These are phyloP conservation scores for Lysiphlebus fabarum DNA, from an alignment of 1,140 invertebrate genomes.

Conservation along the genomic window DNA sequence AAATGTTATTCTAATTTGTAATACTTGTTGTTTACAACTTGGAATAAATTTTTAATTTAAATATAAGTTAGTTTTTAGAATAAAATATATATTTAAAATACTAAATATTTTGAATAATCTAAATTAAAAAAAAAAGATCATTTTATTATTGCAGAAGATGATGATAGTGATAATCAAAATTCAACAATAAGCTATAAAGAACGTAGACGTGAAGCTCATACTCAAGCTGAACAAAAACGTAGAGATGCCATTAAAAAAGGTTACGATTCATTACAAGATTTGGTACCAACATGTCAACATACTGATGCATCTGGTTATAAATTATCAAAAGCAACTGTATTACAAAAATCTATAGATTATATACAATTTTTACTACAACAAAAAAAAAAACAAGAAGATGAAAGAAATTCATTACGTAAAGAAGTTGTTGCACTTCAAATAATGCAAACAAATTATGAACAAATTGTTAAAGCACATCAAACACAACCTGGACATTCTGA, in stretches of 20 bases:
- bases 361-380: conserved; percentile 88
- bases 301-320: conserved; percentile 86
- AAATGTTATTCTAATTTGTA: too few relatives aligned
- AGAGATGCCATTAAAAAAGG: conserved; percentile 96
- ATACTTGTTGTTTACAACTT: too few relatives aligned
- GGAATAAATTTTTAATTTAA: too few relatives aligned
- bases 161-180: conserved; percentile 80
- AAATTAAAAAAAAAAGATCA: background rate
- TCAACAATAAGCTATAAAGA: conserved; percentile 89
- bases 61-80: too few relatives aligned
- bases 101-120: too few relatives aligned
- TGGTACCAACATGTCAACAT: conserved; percentile 88
- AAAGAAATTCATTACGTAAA: conserved; percentile 87
- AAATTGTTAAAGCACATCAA: conserved; percentile 93
- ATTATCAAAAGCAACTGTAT: conserved; percentile 91
- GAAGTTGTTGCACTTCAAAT: conserved; percentile 92
- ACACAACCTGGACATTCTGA: conserved; percentile 84
- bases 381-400: conserved; percentile 90
- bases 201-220: conserved; percentile 88
- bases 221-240: conserved; percentile 94
- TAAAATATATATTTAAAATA: too few relatives aligned
- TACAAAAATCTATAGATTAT: conserved; percentile 90
- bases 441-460: conserved; percentile 91
- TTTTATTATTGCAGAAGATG: conserved; percentile 67
- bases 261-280: conserved; percentile 84